These are phyloP conservation scores for Pomatostomus ruficeps DNA, from an alignment of 2,113 vertebrate species.

Conservation along the genomic window DNA sequence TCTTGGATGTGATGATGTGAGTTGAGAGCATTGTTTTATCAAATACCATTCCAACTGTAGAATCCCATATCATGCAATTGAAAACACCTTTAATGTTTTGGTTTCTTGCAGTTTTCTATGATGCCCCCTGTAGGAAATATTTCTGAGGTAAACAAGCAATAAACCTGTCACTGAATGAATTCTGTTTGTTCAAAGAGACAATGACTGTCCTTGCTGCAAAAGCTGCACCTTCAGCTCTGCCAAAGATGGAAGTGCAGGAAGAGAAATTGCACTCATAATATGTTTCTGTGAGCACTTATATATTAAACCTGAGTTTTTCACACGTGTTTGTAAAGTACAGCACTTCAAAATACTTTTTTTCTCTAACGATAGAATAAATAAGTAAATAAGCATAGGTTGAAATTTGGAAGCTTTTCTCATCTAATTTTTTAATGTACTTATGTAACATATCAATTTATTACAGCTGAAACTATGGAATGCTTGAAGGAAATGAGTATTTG, in stretches of 20 bases:
- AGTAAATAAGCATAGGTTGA: background rate
- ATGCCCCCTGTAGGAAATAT: background rate
- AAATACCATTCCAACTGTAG: background rate
- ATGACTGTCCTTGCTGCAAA: background rate
- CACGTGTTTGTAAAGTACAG: background rate
- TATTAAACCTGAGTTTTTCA: background rate
- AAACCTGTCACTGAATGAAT: constrained; percentile 32
- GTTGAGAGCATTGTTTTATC: background rate
- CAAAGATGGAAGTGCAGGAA: background rate
- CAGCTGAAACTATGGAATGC: background rate
- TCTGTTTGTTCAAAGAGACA: constrained; percentile 4
- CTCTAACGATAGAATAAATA: background rate
- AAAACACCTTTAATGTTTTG: constrained; percentile 9
- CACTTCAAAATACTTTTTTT: background rate
- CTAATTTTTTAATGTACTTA: background rate
- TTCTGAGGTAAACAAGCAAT: constrained; percentile 31
- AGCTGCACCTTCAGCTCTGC: background rate
- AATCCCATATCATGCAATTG: background rate
- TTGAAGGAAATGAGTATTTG: background rate
- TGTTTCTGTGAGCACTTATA: background rate
- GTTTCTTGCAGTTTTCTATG: background rate
- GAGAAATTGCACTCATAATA: background rate
- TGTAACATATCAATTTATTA: background rate
- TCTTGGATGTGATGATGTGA: background rate
- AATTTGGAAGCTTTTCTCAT: background rate